These are phyloP conservation scores for Brachyrhaphis roseni DNA, from an alignment of 2,797 vertebrate genomes.

Conservation along the genomic window DNA sequence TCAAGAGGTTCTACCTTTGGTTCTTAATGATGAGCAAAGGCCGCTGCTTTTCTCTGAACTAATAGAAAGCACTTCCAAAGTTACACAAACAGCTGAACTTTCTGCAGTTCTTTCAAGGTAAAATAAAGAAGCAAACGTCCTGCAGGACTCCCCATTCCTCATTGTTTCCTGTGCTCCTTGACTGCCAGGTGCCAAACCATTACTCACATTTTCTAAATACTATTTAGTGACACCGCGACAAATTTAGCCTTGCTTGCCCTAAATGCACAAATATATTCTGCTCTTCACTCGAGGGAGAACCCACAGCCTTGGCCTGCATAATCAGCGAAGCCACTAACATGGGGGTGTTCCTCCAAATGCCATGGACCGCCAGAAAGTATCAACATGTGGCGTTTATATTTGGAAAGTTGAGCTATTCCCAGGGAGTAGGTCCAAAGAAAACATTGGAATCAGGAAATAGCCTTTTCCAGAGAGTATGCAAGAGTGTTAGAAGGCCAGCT, in stretches of 20 bases:
- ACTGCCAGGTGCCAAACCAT: background rate
- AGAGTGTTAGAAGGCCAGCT: slow-evolving; percentile 15
- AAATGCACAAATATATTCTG: slow-evolving; percentile 41
- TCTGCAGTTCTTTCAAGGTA: background rate
- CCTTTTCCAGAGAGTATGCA: slow-evolving; percentile 61
- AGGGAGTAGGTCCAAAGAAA: slow-evolving; percentile 67
- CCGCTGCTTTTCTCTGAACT: background rate
- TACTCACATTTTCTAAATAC: slow-evolving; percentile 16
- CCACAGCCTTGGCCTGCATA: slow-evolving; percentile 61
- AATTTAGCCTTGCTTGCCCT: slow-evolving; percentile 28
- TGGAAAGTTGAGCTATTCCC: slow-evolving; percentile 74
- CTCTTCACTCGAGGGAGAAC: slow-evolving; percentile 36
- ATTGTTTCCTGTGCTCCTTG: background rate
- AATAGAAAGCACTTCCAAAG: background rate
- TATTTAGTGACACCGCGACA: slow-evolving; percentile 29
- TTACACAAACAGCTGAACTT: background rate
- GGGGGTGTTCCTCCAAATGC: slow-evolving; percentile 67
- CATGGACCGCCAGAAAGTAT: slow-evolving; percentile 55
- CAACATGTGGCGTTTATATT: slow-evolving; percentile 75
- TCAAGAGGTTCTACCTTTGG: slow-evolving; percentile 9
- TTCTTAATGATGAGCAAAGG: slow-evolving; percentile 14
- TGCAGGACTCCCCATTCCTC: background rate
- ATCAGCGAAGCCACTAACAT: slow-evolving; percentile 59
- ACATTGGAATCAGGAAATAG: slow-evolving; percentile 68
- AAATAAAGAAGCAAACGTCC: background rate